These are phyloP conservation scores for Psettodes erumei DNA, from an alignment of 2,113 vertebrate species.

Conservation along the genomic window DNA sequence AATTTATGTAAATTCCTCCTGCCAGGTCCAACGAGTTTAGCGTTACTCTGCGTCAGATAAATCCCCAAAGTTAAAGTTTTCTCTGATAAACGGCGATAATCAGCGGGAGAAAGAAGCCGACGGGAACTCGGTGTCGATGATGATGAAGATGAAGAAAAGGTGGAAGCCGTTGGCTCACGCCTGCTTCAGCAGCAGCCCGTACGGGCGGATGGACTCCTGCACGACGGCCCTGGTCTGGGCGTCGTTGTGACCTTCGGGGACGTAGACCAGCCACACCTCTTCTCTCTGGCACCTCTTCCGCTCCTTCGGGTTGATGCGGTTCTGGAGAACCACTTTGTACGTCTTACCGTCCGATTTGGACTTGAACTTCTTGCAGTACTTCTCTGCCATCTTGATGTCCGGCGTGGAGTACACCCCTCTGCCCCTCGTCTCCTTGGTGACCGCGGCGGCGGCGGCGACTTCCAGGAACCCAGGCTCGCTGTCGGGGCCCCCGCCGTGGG, in stretches of 20 bases:
- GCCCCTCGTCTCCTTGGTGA: conserved; percentile 8
- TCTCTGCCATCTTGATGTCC: conserved; percentile 49
- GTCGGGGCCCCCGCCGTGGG: not conserved
- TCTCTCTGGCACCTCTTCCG: conserved; percentile 39
- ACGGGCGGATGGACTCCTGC: conserved; percentile 71
- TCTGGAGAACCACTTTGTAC: conserved; percentile 78
- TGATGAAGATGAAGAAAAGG: not conserved
- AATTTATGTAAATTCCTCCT: too few relatives aligned
- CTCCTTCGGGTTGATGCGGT: conserved; percentile 72
- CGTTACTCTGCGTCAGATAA: too few relatives aligned
- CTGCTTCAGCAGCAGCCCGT: conserved; percentile 74
- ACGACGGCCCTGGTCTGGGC: conserved; percentile 51
- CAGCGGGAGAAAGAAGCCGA: too few relatives aligned
- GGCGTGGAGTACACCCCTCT: conserved; percentile 77
- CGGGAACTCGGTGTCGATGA: too few relatives aligned
- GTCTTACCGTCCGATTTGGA: conserved; percentile 66
- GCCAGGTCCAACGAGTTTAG: too few relatives aligned
- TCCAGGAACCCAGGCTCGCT: conserved; percentile 22
- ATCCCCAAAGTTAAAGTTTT: too few relatives aligned
- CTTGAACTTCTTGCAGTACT: conserved; percentile 68
- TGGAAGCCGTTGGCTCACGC: not conserved
- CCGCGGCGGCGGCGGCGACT: not conserved
- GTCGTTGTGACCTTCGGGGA: conserved; percentile 38
- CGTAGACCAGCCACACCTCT: conserved; percentile 72
- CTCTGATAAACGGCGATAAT: too few relatives aligned